phyloP scores from a whole-genome alignment of 2,888 invertebrate species.

The Onchidella celtica region DNA sequence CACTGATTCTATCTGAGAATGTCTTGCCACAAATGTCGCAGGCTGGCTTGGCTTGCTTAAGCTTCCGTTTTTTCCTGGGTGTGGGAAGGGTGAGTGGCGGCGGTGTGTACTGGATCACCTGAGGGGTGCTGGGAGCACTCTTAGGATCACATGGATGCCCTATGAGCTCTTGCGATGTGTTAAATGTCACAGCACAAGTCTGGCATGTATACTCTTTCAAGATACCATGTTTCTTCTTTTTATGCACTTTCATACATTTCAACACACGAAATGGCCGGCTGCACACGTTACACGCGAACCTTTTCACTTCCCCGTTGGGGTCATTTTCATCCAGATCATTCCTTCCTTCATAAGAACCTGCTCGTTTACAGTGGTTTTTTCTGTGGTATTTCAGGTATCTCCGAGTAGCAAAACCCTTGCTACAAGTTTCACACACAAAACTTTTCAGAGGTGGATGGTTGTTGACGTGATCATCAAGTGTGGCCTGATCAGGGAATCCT shows the following conservation, averaged over 20 bases:
- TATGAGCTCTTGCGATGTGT: constrained; percentile 40
- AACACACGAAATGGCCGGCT: constrained; percentile 47
- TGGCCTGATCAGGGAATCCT: constrained; percentile 39
- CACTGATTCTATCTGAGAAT: constrained; percentile 46
- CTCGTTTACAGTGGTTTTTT: constrained; percentile 50
- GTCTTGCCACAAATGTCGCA: constrained; percentile 50
- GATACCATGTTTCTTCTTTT: constrained; percentile 50
- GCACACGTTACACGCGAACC: constrained; percentile 47
- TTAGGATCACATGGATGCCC: constrained; percentile 45
- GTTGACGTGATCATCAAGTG: constrained; percentile 40
- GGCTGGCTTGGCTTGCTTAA: constrained; percentile 41
- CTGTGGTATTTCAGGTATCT: constrained; percentile 50
- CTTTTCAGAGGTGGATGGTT: constrained; percentile 43
- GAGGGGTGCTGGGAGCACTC: constrained; percentile 17
- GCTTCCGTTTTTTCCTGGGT: constrained; percentile 41
- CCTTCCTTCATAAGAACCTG: constrained; percentile 47
- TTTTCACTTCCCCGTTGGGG: constrained; percentile 44
- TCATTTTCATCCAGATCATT: constrained; percentile 43
- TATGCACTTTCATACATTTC: constrained; percentile 51
- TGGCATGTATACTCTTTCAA: constrained; percentile 48
- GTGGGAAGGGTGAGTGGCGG: constrained; percentile 21
- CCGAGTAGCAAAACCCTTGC: constrained; percentile 48
- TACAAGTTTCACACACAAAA: constrained; percentile 50
- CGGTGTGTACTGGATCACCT: constrained; percentile 13
- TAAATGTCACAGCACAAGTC: constrained; percentile 45